Percentiles rank a stretch among this genome's conserved stretches.
These are phyloP conservation scores for Aphidius ervi DNA, from an alignment of 1,140 invertebrate species.

Conservation along the genomic window DNA sequence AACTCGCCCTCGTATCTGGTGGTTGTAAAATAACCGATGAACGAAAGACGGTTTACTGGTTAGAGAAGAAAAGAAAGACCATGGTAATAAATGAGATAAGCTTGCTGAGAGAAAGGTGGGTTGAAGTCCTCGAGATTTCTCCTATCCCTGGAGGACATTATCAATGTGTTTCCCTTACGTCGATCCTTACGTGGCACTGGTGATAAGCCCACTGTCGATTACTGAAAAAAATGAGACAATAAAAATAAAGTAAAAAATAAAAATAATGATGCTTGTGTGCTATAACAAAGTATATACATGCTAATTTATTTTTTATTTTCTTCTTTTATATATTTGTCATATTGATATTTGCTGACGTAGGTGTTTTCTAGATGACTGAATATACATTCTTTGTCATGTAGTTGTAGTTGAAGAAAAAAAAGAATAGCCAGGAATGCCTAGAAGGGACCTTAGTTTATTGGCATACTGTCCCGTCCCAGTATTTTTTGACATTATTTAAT, in stretches of 20 bases:
- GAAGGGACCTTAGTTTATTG: too few relatives aligned
- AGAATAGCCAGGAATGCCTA: too few relatives aligned
- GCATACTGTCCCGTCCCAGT: too few relatives aligned
- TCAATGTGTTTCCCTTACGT: slow-evolving; percentile 21
- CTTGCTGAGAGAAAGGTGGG: neutral
- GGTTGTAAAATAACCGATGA: slow-evolving; percentile 54
- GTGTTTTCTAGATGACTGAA: too few relatives aligned
- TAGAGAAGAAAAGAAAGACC: slow-evolving; percentile 21
- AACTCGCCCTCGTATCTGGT: slow-evolving; percentile 43
- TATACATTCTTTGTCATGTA: too few relatives aligned
- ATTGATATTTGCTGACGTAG: too few relatives aligned
- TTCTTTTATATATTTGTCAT: too few relatives aligned
- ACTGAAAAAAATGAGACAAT: too few relatives aligned
- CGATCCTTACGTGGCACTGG: slow-evolving; percentile 20
- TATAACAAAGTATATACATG: too few relatives aligned
- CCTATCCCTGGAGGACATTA: slow-evolving; percentile 24
- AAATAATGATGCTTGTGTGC: slow-evolving; percentile 15
- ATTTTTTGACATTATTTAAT: too few relatives aligned
- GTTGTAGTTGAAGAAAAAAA: too few relatives aligned
- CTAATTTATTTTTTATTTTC: too few relatives aligned
- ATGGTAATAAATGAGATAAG: slow-evolving; percentile 38
- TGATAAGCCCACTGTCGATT: neutral
- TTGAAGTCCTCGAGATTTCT: slow-evolving; percentile 15
- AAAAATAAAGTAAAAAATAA: neutral
- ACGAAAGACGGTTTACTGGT: slow-evolving; percentile 40